Evolutionary conservation across 1,140 invertebrate genomes (phyloP).

Genomic region (Anadara kagoshimensis): DNA sequence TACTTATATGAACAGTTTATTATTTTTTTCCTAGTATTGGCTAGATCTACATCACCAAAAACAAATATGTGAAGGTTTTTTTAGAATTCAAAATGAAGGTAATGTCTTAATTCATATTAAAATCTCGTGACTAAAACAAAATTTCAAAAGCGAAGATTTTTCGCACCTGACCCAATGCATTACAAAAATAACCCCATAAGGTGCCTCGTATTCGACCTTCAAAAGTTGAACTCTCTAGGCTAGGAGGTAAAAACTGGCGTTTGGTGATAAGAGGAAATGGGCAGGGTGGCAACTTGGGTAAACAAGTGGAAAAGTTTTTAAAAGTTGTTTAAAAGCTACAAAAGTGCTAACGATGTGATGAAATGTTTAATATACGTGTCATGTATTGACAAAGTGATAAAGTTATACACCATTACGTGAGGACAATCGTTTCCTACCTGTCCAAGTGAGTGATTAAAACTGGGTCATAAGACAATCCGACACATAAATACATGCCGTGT

Average conservation of each 20-base stretch:
- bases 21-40: too few species aligned
- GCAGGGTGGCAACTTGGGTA: constrained; percentile 22
- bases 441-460: constrained; percentile 8
- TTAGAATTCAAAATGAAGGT: too few species aligned
- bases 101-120: too few species aligned
- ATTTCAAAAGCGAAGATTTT: too few species aligned
- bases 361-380: background rate
- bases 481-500: constrained; percentile 2
- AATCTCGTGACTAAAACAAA: too few species aligned
- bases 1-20: too few species aligned
- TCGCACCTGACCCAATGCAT: too few species aligned
- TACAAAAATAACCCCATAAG: too few species aligned
- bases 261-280: background rate
- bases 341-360: constrained; percentile 1
- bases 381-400: background rate
- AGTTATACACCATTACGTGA: background rate
- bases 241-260: background rate
- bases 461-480: constrained; percentile 5
- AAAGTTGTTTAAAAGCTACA: constrained; percentile 7
- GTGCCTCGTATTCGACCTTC: too few species aligned
- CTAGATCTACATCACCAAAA: too few species aligned
- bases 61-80: too few species aligned
- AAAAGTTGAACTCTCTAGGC: too few species aligned
- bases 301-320: constrained; percentile 6
- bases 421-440: background rate